Base-by-base conservation (phyloP, 2,113 vertebrate genomes). In the Emydura subglobosa region DNA sequence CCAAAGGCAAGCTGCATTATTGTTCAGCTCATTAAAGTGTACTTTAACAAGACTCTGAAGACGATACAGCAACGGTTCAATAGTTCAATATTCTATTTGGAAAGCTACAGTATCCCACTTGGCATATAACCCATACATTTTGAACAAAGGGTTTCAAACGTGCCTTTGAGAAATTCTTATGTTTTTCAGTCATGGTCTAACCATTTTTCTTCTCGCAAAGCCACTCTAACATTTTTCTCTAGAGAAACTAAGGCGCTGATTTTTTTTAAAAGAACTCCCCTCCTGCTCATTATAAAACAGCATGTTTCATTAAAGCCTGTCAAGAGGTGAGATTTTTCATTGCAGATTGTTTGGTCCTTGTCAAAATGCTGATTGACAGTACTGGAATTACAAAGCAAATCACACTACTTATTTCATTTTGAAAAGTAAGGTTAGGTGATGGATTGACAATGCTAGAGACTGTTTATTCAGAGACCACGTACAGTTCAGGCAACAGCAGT, bases 21-120 rank as follows among this genome's bases (percentile, higher is more conserved):
- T 97, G 90, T 91, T 92, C 93, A 97, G 95, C 55, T 96, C 91
- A 91, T 95, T 96, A 91, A 93, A 95, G 92, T 95, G 92, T 91
- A 94, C 79, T 97, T 96, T 90, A 97, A 96, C 91, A 96, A 94
- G 95, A n/a, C 96, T 96, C 92, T 84, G 85, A 97, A 96, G 84
- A 85, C 59, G 81, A 96, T 95, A 93, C 39, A 94, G 80, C 82
- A 87, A 96, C 57, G 53, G 88, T 96, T 96, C 94, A 96, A 89
- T 85, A 96, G 96, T 96, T 95, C 94, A 95, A 49, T 94, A 87
- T 78, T 92, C 8, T 53, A 31, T 49, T 80, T 55, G 79, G 1
- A 42, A 91, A 91, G 68, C 80, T 92, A 89, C 82, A 91, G 61
- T 78, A 93, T 95, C 82, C 55, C 82, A 92, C 80, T 95, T 95